A percentile compares a stretch with the other conserved stretches of the same genome.
Conservation (phyloP, 92 coral and sea anemone genomes). For the Bergia puertoricense region DNA sequence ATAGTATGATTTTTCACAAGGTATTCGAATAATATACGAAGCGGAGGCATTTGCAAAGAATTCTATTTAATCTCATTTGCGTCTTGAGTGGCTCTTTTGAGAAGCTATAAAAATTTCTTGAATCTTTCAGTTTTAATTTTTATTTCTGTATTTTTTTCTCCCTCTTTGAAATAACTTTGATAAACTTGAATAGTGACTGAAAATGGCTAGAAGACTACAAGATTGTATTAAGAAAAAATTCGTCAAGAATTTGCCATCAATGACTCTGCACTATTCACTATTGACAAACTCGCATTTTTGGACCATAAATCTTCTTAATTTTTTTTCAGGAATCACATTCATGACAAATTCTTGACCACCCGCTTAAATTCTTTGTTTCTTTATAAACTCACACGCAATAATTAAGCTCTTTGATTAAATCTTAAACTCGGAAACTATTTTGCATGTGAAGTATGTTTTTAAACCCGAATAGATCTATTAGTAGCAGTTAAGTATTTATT, state of each 20-base stretch:
- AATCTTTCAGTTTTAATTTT: background rate
- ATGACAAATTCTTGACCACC: background rate
- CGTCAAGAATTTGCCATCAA: too few relatives aligned
- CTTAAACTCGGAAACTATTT: background rate
- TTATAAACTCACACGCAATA: background rate
- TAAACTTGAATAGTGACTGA: too few relatives aligned
- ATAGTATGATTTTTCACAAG: background rate
- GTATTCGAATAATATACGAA: background rate
- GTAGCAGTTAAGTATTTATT: too few relatives aligned
- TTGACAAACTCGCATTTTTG: background rate
- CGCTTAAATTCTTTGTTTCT: background rate
- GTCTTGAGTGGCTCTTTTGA: background rate
- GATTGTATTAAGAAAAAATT: background rate
- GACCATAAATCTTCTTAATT: background rate
- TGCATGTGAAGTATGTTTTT: too few relatives aligned
- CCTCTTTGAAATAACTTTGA: background rate
- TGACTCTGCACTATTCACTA: too few relatives aligned
- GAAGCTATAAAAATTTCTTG: background rate
- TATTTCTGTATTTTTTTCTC: background rate
- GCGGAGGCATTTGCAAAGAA: background rate
- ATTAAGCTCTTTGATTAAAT: background rate
- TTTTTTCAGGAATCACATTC: conserved; percentile 1
- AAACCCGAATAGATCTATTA: background rate
- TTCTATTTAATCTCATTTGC: background rate
- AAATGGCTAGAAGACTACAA: background rate